These are phyloP conservation scores for Barnardius zonarius DNA, from an alignment of 2,113 vertebrate species.

Conservation along the genomic window DNA sequence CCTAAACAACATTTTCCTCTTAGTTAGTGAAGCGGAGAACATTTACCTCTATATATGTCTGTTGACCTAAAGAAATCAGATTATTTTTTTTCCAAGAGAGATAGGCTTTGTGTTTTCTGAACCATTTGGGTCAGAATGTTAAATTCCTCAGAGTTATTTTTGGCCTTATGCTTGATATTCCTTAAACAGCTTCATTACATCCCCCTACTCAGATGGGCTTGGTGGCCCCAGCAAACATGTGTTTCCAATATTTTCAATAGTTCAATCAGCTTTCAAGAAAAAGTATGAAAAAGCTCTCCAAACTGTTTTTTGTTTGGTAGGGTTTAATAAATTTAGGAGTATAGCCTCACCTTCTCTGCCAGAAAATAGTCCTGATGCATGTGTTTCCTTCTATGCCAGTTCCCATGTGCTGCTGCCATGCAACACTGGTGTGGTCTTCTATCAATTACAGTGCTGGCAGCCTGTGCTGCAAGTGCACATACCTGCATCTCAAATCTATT, in stretches of 20 bases:
- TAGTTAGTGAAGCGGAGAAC: not conserved
- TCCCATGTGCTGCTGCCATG: accelerated
- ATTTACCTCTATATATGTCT: not conserved
- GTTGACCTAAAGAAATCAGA: not conserved
- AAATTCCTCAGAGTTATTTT: constrained; percentile 16
- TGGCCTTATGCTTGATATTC: not conserved
- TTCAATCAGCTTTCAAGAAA: constrained; percentile 1
- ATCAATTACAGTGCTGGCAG: not conserved
- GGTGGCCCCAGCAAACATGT: constrained; percentile 7
- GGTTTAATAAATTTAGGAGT: not conserved
- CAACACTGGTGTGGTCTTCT: accelerated
- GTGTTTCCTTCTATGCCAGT: not conserved
- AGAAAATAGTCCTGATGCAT: not conserved
- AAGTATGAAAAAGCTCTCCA: not conserved
- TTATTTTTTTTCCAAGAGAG: not conserved
- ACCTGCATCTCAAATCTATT: not conserved
- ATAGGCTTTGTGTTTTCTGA: not conserved
- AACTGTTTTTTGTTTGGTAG: not conserved
- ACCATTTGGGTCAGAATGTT: not conserved
- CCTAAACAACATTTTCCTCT: not conserved
- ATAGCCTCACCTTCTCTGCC: not conserved
- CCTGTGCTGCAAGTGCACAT: not conserved
- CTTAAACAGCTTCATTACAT: constrained; percentile 18
- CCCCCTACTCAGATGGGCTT: not conserved
- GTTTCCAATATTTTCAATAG: constrained; percentile 48